Conservation (phyloP, 2,113 vertebrate genomes). For the Candoia aspera region DNA sequence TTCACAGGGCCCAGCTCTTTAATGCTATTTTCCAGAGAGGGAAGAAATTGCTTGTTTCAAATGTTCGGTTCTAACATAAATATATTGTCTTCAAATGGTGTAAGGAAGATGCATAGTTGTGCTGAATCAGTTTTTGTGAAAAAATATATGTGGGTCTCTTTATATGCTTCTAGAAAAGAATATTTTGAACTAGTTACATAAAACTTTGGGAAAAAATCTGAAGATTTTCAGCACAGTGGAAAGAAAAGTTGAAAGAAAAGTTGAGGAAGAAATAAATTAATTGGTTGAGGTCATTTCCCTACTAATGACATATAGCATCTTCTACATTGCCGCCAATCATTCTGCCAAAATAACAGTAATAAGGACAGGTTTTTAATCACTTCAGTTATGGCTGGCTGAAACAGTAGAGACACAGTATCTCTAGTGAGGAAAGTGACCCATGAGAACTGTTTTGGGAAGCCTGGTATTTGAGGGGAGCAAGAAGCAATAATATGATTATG, state of each 20-base stretch:
- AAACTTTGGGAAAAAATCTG: neutral
- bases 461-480: neutral
- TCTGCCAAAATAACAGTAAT: neutral
- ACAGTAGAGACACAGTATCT: neutral
- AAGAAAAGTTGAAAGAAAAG: neutral
- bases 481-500: neutral
- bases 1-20: neutral
- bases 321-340: neutral
- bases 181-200: neutral
- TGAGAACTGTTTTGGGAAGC: neutral
- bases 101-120: neutral
- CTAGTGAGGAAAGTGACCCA: neutral
- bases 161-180: neutral
- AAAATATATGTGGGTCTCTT: neutral
- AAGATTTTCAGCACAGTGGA: neutral
- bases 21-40: neutral
- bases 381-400: neutral
- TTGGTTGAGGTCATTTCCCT: no score
- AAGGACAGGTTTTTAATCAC: neutral
- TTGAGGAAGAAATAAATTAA: neutral
- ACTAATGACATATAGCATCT: neutral
- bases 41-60: neutral
- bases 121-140: neutral
- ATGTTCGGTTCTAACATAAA: neutral
- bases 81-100: neutral